Percentiles rank a stretch among this genome's conserved stretches.
These are phyloP conservation scores for Tachina lurida DNA, from an alignment of 2,888 invertebrate genomes.

Conservation along the genomic window DNA sequence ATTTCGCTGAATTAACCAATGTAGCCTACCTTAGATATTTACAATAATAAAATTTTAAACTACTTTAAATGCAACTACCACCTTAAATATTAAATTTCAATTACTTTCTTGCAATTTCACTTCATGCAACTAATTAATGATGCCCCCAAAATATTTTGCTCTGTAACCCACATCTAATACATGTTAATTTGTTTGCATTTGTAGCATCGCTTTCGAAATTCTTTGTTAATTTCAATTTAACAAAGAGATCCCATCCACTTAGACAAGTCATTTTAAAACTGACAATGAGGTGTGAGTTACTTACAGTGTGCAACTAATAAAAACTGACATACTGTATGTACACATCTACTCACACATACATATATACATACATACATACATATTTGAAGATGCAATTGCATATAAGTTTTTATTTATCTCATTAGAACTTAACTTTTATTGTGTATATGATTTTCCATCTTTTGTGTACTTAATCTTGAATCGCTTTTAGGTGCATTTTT, in stretches of 20 bases:
- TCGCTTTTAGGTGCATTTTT: slow-evolving; percentile 32
- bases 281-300: slow-evolving; percentile 43
- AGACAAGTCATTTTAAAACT: slow-evolving; percentile 50
- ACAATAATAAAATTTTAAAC: not conserved
- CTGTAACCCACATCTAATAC: slow-evolving; percentile 17
- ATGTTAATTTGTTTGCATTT: slow-evolving; percentile 34
- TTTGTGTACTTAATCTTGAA: slow-evolving; percentile 26
- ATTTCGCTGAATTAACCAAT: too few species aligned
- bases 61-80: not conserved
- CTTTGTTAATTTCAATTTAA: slow-evolving; percentile 26
- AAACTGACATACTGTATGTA: not conserved
- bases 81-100: not conserved
- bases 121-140: slow-evolving; percentile 8
- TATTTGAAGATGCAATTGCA: not conserved
- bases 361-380: not conserved
- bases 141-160: slow-evolving; percentile 24
- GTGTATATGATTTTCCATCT: slow-evolving; percentile 12
- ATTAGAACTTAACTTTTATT: slow-evolving; percentile 26
- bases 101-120: not conserved
- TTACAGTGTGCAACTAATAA: not conserved
- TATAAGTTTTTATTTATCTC: not conserved
- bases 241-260: slow-evolving; percentile 21
- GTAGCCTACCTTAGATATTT: too few species aligned
- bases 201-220: slow-evolving; percentile 6
- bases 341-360: not conserved